Conservation (phyloP, 1,140 invertebrate genomes). For the Arion vulgaris region DNA sequence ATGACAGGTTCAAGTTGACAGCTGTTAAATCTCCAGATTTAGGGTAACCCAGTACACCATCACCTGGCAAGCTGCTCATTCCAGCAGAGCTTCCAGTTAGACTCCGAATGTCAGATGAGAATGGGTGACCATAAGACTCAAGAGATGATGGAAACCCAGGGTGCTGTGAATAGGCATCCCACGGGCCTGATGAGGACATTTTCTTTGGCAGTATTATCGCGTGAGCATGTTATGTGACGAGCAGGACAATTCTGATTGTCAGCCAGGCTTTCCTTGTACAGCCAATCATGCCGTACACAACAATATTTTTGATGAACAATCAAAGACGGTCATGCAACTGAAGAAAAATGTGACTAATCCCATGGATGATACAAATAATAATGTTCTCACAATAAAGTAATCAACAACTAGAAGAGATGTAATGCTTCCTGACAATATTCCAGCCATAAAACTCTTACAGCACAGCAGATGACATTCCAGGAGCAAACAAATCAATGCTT, state of each 20-base stretch:
- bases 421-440: neutral
- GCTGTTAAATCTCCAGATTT: constrained; percentile 16
- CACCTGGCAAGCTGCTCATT: constrained; percentile 23
- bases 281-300: neutral
- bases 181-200: constrained; percentile 13
- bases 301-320: neutral
- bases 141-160: constrained; percentile 8
- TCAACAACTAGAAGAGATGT: neutral
- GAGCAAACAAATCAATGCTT: constrained; percentile 52
- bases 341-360: neutral
- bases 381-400: neutral
- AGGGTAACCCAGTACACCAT: constrained; percentile 14
- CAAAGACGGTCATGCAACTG: neutral
- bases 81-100: constrained; percentile 10
- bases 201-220: neutral
- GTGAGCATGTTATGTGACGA: neutral
- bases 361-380: neutral
- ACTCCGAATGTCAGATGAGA: constrained; percentile 6
- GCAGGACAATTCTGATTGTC: neutral
- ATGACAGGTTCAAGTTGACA: constrained; percentile 24
- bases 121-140: constrained; percentile 26
- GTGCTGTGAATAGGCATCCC: constrained; percentile 32
- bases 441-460: constrained; percentile 41
- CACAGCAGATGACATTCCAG: constrained; percentile 56
- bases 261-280: neutral